phyloP scores from a whole-genome alignment of 1,140 invertebrate genomes.

The Apolygus lucorum region DNA sequence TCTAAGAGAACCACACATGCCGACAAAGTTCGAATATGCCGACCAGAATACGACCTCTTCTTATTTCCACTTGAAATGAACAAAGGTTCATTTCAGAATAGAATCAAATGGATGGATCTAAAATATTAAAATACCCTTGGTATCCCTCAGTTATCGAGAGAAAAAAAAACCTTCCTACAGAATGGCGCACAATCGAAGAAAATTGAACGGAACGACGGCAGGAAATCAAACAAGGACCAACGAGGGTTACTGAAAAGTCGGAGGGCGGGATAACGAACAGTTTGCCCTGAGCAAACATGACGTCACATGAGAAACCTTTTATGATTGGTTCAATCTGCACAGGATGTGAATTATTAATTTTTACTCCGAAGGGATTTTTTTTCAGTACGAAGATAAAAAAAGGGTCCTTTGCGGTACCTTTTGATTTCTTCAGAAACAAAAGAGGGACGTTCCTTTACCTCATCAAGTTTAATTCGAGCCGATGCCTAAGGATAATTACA shows the following conservation, averaged over 20 bases:
- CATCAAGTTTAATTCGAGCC: not conserved
- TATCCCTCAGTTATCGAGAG: too few species aligned
- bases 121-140: too few species aligned
- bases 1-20: too few species aligned
- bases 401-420: not conserved
- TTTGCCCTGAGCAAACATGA: conserved; percentile 4
- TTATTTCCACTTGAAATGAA: too few species aligned
- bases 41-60: too few species aligned
- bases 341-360: not conserved
- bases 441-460: not conserved
- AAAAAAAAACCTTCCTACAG: too few species aligned
- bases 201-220: not conserved
- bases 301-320: not conserved
- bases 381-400: not conserved
- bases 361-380: not conserved
- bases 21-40: too few species aligned
- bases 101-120: too few species aligned
- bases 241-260: not conserved
- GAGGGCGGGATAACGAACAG: conserved; percentile 11
- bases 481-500: not conserved
- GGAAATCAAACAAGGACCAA: not conserved
- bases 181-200: too few species aligned
- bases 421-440: not conserved
- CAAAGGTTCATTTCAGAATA: too few species aligned
- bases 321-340: not conserved